Conservation (phyloP, 2,888 invertebrate genomes). For the Xylophagus ater region DNA sequence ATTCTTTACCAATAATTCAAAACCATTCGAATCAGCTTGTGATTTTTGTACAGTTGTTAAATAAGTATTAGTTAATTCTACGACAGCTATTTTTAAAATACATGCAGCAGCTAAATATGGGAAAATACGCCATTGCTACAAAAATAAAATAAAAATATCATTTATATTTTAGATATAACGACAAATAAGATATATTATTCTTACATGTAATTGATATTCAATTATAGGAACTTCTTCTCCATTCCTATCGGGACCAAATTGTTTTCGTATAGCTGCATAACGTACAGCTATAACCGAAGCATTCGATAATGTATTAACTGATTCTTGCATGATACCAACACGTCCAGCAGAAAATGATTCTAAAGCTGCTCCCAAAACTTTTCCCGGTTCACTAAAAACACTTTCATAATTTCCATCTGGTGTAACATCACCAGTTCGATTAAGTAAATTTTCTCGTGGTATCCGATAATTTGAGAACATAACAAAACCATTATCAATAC, state of each 20-base stretch:
- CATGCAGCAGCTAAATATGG: conserved; percentile 57
- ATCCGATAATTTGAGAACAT: conserved; percentile 81
- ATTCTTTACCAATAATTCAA: conserved; percentile 31
- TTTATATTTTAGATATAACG: neutral
- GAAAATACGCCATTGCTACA: conserved; percentile 60
- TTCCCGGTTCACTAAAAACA: conserved; percentile 79
- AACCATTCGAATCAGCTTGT: conserved; percentile 36
- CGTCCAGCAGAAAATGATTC: conserved; percentile 80
- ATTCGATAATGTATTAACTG: conserved; percentile 44
- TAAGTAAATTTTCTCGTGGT: conserved; percentile 72
- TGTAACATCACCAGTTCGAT: conserved; percentile 81
- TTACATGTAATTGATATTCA: conserved; percentile 69
- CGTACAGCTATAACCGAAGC: conserved; percentile 63
- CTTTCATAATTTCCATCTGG: conserved; percentile 79
- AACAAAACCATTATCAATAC: conserved; percentile 87
- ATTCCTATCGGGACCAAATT: conserved; percentile 58
- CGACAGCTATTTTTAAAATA: conserved; percentile 51
- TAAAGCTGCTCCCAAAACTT: conserved; percentile 71
- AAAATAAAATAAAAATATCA: conserved; percentile 13
- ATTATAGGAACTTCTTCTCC: conserved; percentile 59
- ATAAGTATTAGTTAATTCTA: conserved; percentile 53
- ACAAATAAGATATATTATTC: conserved; percentile 16
- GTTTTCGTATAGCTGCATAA: conserved; percentile 65
- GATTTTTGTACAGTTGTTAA: conserved; percentile 58
- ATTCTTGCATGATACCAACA: conserved; percentile 53